A percentile compares a stretch with the other conserved stretches of the same genome.
Evolutionary conservation across 2,888 invertebrate genomes (phyloP).

Genomic region (Drosophila phalerata): DNA sequence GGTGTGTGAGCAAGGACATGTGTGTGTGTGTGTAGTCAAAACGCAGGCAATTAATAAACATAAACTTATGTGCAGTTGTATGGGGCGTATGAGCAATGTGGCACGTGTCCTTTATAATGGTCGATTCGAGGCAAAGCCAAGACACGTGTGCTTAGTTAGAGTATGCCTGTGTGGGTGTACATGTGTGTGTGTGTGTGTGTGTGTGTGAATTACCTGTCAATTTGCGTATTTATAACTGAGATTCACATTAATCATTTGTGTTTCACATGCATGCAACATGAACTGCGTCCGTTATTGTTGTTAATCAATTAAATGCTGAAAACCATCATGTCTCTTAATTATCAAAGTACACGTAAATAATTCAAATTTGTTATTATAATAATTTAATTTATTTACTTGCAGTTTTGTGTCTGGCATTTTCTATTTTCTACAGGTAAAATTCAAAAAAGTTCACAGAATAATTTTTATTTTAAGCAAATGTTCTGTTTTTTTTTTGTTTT

Average conservation of each 20-base stretch:
- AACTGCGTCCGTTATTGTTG: constrained; percentile 23
- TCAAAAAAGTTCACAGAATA: background rate
- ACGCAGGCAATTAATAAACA: constrained; percentile 62
- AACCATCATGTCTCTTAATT: too few relatives aligned
- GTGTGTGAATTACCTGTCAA: constrained; percentile 36
- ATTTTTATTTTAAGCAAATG: background rate
- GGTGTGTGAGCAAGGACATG: constrained; percentile 24
- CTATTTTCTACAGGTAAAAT: background rate
- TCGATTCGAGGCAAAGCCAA: constrained; percentile 25
- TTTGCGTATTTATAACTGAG: constrained; percentile 32
- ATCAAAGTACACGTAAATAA: too few relatives aligned
- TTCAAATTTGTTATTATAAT: background rate
- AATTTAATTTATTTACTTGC: constrained; percentile 20
- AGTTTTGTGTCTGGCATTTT: constrained; percentile 12
- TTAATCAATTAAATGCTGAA: constrained; percentile 9
- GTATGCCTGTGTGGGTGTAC: constrained; percentile 21
- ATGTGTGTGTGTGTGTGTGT: constrained; percentile 11
- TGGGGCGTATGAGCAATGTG: constrained; percentile 49
- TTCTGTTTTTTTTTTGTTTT: background rate
- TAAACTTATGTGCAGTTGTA: constrained; percentile 40
- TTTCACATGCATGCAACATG: constrained; percentile 3
- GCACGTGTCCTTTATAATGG: constrained; percentile 56
- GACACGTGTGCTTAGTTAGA: constrained; percentile 27
- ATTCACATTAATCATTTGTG: constrained; percentile 53
- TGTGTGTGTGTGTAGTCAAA: constrained; percentile 32